phyloP scores from a whole-genome alignment of 1,140 invertebrate genomes.

The Apis dorsata region DNA sequence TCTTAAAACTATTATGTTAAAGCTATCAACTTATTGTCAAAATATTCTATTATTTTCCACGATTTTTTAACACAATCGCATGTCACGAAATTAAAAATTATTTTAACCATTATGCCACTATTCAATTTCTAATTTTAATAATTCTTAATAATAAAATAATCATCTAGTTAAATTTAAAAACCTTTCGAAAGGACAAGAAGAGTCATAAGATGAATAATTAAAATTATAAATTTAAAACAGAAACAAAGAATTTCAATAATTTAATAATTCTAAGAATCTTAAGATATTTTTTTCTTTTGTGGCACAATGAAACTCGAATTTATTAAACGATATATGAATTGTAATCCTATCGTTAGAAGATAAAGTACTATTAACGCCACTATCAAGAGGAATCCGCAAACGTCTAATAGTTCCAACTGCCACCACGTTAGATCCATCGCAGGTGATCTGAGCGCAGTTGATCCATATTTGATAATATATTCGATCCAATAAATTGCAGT shows the following conservation, averaged over 20 bases:
- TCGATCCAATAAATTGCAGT: constrained; percentile 83
- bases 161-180: too few species aligned
- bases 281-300: constrained; percentile 13
- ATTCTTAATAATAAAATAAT: too few species aligned
- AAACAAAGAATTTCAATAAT: too few species aligned
- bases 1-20: too few species aligned
- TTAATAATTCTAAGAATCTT: neutral
- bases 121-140: too few species aligned
- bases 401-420: constrained; percentile 77
- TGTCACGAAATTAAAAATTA: too few species aligned
- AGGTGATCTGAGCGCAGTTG: constrained; percentile 75
- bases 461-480: constrained; percentile 81
- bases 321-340: neutral
- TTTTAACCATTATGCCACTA: too few species aligned
- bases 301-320: neutral
- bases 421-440: constrained; percentile 76
- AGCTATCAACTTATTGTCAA: too few species aligned
- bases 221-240: accelerated
- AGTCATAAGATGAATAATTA: too few species aligned
- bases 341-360: neutral
- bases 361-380: neutral
- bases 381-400: constrained; percentile 54
- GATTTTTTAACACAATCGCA: too few species aligned
- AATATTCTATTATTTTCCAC: too few species aligned
- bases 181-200: too few species aligned